Conservation (phyloP, 2,888 invertebrate genomes). For the Euzetes globulus region DNA sequence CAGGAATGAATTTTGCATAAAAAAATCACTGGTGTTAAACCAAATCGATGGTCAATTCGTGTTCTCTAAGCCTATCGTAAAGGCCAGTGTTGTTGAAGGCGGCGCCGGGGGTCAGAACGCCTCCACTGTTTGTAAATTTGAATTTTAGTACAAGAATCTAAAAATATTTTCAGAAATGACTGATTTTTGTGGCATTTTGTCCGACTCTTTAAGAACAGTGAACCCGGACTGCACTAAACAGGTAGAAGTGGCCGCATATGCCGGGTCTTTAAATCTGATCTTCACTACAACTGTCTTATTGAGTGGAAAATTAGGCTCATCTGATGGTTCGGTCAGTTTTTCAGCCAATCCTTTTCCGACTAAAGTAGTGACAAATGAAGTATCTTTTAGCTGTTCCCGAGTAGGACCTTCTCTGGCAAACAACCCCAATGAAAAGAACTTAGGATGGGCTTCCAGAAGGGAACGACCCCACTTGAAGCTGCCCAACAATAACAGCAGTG, state of each 20-base stretch:
- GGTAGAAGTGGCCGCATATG: slow-evolving; percentile 72
- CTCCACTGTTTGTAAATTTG: no score
- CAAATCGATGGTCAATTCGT: no score
- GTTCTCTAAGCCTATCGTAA: no score
- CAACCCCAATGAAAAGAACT: slow-evolving; percentile 64
- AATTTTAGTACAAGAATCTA: no score
- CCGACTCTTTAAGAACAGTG: no score
- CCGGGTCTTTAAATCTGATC: slow-evolving; percentile 56
- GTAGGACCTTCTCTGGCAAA: slow-evolving; percentile 57
- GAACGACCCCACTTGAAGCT: background rate
- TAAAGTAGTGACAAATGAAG: slow-evolving; percentile 53
- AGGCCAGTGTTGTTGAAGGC: no score
- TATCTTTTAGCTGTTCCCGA: slow-evolving; percentile 53
- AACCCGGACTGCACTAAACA: slow-evolving; percentile 65
- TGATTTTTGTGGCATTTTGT: slow-evolving; percentile 61
- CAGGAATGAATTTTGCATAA: no score
- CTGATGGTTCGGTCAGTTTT: slow-evolving; percentile 43
- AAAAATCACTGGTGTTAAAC: no score
- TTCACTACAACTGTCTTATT: slow-evolving; percentile 49
- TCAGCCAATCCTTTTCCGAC: slow-evolving; percentile 69
- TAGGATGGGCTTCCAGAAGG: slow-evolving; percentile 54
- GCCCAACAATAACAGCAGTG: background rate
- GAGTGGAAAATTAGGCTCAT: background rate
- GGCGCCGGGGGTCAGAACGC: no score
- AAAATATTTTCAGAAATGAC: no score